Conservation (phyloP, 92 coral and sea anemone genomes). For the Heliopora coerulea region DNA sequence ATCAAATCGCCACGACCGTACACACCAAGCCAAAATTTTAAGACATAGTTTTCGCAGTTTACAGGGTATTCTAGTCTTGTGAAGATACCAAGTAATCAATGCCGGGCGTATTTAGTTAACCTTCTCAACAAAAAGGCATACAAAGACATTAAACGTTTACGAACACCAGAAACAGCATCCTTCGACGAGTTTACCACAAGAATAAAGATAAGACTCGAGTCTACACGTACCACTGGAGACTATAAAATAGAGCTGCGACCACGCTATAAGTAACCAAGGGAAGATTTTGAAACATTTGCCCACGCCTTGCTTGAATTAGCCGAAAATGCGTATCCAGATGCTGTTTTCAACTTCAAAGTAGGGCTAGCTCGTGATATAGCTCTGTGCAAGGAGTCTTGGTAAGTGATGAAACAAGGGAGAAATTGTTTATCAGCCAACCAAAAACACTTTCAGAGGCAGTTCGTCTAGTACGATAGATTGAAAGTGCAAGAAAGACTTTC, state of each 20-base stretch:
- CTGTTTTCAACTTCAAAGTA: conserved; percentile 46
- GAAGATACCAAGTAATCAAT: not conserved
- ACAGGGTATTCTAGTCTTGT: conserved; percentile 2
- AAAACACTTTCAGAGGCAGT: conserved; percentile 10
- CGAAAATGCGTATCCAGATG: conserved; percentile 64
- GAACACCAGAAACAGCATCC: not conserved
- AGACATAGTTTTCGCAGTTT: conserved; percentile 4
- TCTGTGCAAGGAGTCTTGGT: conserved; percentile 40
- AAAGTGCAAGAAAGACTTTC: not conserved
- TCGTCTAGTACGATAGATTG: conserved; percentile 7
- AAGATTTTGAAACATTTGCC: conserved; percentile 51
- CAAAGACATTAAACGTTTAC: not conserved
- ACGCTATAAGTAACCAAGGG: conserved; percentile 14
- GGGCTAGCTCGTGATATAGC: conserved; percentile 50
- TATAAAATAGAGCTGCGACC: conserved; percentile 49
- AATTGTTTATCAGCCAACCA: conserved; percentile 11
- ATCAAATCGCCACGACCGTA: conserved; percentile 13
- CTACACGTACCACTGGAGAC: conserved; percentile 55
- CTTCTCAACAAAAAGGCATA: conserved; percentile 3
- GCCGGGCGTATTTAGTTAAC: not conserved
- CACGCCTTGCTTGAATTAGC: conserved; percentile 49
- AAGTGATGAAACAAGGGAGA: conserved; percentile 8
- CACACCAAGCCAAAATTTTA: not conserved
- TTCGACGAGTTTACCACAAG: not conserved
- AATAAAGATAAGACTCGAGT: conserved; percentile 26